These are phyloP conservation scores for Salpingus planirostris DNA, from an alignment of 2,888 invertebrate genomes.

Conservation along the genomic window DNA sequence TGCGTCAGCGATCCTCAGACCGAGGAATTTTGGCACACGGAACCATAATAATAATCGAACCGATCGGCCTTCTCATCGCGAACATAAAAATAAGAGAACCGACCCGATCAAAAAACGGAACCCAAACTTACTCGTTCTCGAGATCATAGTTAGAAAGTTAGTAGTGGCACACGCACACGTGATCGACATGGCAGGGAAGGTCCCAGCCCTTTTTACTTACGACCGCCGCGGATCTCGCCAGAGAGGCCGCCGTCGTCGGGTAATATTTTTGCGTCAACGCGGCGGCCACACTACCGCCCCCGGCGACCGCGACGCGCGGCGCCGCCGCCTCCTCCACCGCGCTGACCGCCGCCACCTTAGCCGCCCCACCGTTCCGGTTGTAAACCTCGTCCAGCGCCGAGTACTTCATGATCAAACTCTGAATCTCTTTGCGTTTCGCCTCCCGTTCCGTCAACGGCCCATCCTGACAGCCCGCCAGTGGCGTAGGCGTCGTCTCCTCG, in stretches of 20 bases:
- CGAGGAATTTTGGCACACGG: too few relatives aligned
- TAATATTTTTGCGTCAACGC: constrained; percentile 37
- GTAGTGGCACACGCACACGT: too few relatives aligned
- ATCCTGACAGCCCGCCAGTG: constrained; percentile 48
- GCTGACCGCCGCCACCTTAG: constrained; percentile 36
- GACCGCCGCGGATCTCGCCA: constrained; percentile 32
- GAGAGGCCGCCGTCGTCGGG: constrained; percentile 20
- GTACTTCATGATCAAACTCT: constrained; percentile 74
- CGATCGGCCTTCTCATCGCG: too few relatives aligned
- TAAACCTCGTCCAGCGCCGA: constrained; percentile 68
- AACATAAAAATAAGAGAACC: too few relatives aligned
- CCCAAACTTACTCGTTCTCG: too few relatives aligned
- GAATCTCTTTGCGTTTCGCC: constrained; percentile 73
- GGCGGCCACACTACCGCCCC: constrained; percentile 25
- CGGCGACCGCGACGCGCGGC: constrained; percentile 39
- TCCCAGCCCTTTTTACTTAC: constrained; percentile 37
- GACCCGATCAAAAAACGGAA: too few relatives aligned
- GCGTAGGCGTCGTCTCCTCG: constrained; percentile 42
- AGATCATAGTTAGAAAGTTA: too few relatives aligned
- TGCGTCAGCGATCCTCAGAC: too few relatives aligned
- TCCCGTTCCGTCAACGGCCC: constrained; percentile 63
- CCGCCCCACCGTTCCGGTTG: constrained; percentile 37
- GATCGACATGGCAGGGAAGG: too few relatives aligned
- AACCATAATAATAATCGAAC: too few relatives aligned
- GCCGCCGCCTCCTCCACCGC: constrained; percentile 27